Evolutionary conservation across 2,797 vertebrate species (phyloP), one percentile per base, ranked within the genome.

Genomic region (Spondyliosoma cantharus): DNA sequence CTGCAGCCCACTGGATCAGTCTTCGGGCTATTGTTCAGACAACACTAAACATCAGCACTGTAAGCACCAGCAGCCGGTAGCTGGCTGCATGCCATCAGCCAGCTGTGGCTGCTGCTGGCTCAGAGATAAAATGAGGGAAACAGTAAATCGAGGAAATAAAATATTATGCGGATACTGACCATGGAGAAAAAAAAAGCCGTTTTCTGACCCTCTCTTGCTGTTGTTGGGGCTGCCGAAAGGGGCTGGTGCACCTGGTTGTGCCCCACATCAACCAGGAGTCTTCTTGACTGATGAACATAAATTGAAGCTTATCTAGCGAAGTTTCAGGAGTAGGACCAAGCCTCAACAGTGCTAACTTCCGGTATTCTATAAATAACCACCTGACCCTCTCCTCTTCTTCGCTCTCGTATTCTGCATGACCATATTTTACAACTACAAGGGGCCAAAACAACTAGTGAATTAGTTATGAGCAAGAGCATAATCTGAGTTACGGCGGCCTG

Each of bases 11-110:
- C 67, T 78, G 79, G 57, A 62, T 87, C 73, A 67, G 78, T 82
- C 80, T 81, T 76, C 29, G 50, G 81, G 75, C 77, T 50, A 63
- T 83, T 88, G 78, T 83, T 84, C 53, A 74, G 56, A 83, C 78
- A 77, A 74, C 59, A 62, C 67, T 20, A 32, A 73, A 60, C 76
- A 82, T 71, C 59, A 63, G 68, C 50, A 54, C 68, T 74, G 57
- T 77, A 37, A 86, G 71, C 86, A 80, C 46, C 71, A 72, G 85
- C 77, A 85, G 75, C 75, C 75, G 74, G 59, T 65, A 20, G 58
- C 62, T 71, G 77, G 74, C 66, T 59, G 60, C 83, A 71, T 69
- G 80, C 69, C 50, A 27, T 70, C 20, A 46, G 57, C 71, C 86
- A 85, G 70, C 78, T 80, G 74, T 72, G 66, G 32, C 78, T 78